Base-by-base conservation (phyloP, 2,888 invertebrate species). In the Troides aeacus region DNA sequence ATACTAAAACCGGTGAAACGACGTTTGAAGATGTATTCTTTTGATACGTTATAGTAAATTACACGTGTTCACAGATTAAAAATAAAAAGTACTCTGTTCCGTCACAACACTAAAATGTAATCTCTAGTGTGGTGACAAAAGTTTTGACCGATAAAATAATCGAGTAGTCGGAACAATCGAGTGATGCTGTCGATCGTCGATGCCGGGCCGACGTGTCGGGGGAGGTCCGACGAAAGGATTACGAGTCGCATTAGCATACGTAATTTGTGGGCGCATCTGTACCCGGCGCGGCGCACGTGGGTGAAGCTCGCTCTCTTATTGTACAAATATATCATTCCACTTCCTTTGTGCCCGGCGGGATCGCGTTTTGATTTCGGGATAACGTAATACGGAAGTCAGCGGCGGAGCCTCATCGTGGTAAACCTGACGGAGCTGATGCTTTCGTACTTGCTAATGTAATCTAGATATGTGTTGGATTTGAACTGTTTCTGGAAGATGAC, bases 161-260 rank as follows among this genome's bases (percentile, higher is more conserved):
- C 57, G 42, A 63, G 56, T 24, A 56, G 67, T 68, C n/a, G 61
- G 39, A 60, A 76, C 74, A 77, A 77, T 77, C 74, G 76, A 77
- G 76, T 74, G 74, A 62, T 79, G 84, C 81, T 85, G 85, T 87
- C 87, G 83, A 89, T 88, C 85, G 86, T 87, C 84, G 86, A 84
- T 84, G 74, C 80, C 76, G 82, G 81, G 81, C 81, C 82, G 30
- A 81, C 82, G 80, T 81, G 82, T 79, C 81, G 81, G 46, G 84
- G 88, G 90, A 88, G 89, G 92, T 90, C 90, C 85, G 84, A 85
- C 88, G 87, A 88, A 89, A 89, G 90, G 89, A 90, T 90, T 88
- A 87, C 88, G 85, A 83, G 80, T 76, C 76, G 83, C 85, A 92
- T 92, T 92, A 88, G 80, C 92, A 92, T 92, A 90, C 87, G 86